A percentile compares a stretch with the other conserved stretches of the same genome.
These are phyloP conservation scores for Stenoptilia bipunctidactyla DNA, from an alignment of 2,888 invertebrate genomes.

Conservation along the genomic window DNA sequence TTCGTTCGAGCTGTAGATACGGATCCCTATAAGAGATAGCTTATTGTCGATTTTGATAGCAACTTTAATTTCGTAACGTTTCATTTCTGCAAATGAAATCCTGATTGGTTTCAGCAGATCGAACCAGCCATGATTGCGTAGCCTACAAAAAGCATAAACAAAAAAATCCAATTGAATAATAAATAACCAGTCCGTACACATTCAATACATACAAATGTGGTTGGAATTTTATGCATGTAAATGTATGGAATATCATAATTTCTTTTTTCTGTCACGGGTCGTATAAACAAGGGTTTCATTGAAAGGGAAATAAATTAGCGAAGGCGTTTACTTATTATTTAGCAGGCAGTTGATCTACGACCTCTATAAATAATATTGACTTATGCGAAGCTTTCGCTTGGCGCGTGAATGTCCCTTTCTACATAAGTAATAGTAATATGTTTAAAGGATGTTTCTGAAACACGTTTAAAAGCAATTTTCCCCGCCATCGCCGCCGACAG, in stretches of 20 bases:
- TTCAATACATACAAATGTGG: neutral
- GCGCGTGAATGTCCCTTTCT: no score
- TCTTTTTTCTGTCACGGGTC: no score
- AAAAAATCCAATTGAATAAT: neutral
- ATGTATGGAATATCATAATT: neutral
- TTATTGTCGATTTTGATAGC: constrained; percentile 67
- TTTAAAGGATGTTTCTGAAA: constrained; percentile 23
- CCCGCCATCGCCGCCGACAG: constrained; percentile 25
- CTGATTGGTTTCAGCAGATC: constrained; percentile 30
- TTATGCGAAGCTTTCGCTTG: no score
- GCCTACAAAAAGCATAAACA: neutral
- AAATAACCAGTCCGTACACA: neutral
- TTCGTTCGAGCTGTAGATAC: constrained; percentile 66
- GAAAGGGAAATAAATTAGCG: no score
- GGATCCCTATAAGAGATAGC: constrained; percentile 66
- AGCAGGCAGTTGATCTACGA: no score
- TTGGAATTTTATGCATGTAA: neutral
- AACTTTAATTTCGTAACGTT: constrained; percentile 49
- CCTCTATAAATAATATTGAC: no score
- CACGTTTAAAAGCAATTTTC: constrained; percentile 44
- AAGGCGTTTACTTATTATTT: no score
- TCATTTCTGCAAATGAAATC: constrained; percentile 28
- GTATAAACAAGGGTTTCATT: no score
- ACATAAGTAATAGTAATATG: no score
- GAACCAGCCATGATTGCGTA: neutral